A percentile compares a stretch with the other conserved stretches of the same genome.
These are phyloP conservation scores for Sthenelais limicola DNA, from an alignment of 2,888 invertebrate species.

Conservation along the genomic window DNA sequence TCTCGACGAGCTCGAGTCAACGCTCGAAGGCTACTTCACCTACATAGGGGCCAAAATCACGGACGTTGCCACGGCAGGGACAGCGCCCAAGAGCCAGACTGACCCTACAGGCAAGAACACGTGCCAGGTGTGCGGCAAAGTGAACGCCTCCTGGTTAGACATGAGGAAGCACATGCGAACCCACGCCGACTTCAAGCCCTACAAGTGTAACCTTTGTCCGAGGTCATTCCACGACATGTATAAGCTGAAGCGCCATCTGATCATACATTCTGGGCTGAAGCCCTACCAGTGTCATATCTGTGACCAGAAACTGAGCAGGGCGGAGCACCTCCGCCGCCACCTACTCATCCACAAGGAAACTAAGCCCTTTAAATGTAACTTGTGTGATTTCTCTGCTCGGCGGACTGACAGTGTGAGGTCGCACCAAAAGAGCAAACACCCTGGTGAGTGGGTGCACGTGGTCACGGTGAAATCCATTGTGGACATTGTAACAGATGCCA, in stretches of 20 bases:
- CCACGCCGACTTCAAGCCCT: slow-evolving; percentile 52
- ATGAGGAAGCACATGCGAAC: slow-evolving; percentile 49
- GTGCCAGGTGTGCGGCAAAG: slow-evolving; percentile 26
- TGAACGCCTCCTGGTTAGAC: slow-evolving; percentile 20
- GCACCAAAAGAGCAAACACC: slow-evolving; percentile 52
- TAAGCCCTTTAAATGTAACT: slow-evolving; percentile 51
- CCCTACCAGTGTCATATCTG: slow-evolving; percentile 54
- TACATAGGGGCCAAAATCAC: slow-evolving; percentile 32
- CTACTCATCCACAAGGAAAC: slow-evolving; percentile 51
- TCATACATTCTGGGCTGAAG: slow-evolving; percentile 51
- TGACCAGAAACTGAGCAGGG: slow-evolving; percentile 49
- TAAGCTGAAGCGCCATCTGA: slow-evolving; percentile 52
- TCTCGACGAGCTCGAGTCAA: slow-evolving; percentile 26
- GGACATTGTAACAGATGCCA: slow-evolving; percentile 25
- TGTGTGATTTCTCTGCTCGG: slow-evolving; percentile 51
- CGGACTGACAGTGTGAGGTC: slow-evolving; percentile 49
- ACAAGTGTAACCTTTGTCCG: slow-evolving; percentile 49
- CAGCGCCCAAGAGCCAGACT: slow-evolving; percentile 13
- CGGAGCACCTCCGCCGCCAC: slow-evolving; percentile 53
- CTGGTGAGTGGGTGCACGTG: slow-evolving; percentile 41
- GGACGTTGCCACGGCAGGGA: slow-evolving; percentile 29
- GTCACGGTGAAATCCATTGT: slow-evolving; percentile 24
- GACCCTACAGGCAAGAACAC: slow-evolving; percentile 26
- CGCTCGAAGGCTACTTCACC: slow-evolving; percentile 22
- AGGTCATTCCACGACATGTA: slow-evolving; percentile 51